Evolutionary conservation across 2,113 vertebrate species (phyloP).

Genomic region (Physeter macrocephalus): DNA sequence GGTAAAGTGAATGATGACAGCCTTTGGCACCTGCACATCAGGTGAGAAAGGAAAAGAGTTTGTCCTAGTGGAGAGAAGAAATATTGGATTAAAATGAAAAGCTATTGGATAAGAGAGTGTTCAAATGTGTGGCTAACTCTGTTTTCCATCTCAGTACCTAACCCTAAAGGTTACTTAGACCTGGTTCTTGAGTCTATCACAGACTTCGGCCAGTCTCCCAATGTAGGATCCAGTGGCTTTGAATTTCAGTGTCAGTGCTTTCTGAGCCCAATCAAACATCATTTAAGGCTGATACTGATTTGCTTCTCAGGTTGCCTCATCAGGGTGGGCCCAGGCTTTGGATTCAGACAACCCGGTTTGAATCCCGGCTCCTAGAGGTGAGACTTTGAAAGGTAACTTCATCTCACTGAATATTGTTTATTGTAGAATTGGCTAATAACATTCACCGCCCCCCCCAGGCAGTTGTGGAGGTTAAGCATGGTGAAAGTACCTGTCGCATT

Average conservation of each 20-base stretch:
- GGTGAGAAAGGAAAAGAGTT: neutral
- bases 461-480: neutral
- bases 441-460: neutral
- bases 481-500: neutral
- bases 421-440: neutral
- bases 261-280: neutral
- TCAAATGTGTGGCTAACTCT: neutral
- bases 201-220: neutral
- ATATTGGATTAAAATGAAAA: constrained; percentile 24
- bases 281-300: neutral
- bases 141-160: neutral
- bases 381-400: neutral
- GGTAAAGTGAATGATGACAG: neutral
- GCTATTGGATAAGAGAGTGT: neutral
- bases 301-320: neutral
- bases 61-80: neutral
- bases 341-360: neutral
- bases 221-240: neutral
- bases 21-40: neutral
- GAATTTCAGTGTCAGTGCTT: neutral
- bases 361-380: neutral
- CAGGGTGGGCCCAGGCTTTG: neutral
- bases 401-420: neutral
- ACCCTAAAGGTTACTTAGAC: neutral
- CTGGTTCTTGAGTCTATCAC: neutral